Evolutionary conservation across 2,797 vertebrate genomes (phyloP).

Genomic region (Enteromius afrohamiltoni): DNA sequence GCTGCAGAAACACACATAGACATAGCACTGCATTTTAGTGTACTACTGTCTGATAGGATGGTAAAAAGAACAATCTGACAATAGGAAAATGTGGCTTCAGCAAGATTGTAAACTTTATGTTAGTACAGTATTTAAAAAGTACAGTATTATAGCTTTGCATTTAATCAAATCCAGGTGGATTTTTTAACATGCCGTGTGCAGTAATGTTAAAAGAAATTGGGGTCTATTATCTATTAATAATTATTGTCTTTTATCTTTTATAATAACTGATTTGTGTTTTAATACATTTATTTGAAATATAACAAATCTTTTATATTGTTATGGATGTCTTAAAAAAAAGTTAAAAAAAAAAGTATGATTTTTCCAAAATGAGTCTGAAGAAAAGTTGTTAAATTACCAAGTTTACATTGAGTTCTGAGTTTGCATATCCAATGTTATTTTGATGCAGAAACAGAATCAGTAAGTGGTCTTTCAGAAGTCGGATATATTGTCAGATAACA

Average conservation of each 20-base stretch:
- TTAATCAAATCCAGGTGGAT: not conserved
- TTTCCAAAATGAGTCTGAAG: too few species aligned
- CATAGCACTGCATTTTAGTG: not conserved
- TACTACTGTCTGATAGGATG: not conserved
- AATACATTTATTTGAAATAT: not conserved
- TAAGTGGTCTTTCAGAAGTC: not conserved
- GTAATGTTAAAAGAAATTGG: not conserved
- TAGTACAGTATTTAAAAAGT: not conserved
- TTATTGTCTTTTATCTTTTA: not conserved
- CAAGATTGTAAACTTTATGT: not conserved
- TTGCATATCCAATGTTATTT: not conserved
- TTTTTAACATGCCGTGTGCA: not conserved
- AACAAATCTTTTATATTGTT: not conserved
- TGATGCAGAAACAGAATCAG: not conserved
- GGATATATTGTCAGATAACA: not conserved
- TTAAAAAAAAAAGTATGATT: not conserved
- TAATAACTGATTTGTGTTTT: not conserved
- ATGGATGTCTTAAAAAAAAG: not conserved
- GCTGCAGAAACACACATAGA: slow-evolving; percentile 12
- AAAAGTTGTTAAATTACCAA: not conserved
- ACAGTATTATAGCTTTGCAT: not conserved
- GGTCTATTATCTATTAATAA: too few species aligned
- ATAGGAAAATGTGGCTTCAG: not conserved
- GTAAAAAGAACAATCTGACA: slow-evolving; percentile 20
- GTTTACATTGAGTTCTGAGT: not conserved